Base-by-base conservation (phyloP, 2,888 invertebrate genomes). In the Bhutanitis thaidina region DNA sequence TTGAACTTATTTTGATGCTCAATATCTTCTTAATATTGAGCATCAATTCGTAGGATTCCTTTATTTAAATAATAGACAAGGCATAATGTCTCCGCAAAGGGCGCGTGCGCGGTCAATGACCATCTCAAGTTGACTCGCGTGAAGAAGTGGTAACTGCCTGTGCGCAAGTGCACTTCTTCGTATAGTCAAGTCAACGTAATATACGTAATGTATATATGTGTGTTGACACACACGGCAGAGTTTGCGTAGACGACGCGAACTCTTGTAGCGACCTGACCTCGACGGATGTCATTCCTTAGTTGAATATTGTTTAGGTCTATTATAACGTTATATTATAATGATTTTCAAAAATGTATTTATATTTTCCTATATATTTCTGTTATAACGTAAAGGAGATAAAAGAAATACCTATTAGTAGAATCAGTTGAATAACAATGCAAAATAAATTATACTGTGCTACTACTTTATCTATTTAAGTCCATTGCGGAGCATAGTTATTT, bases 51-150 rank as follows among this genome's bases (percentile, higher is more conserved):
- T 27, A 30, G 12, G 48, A 49, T 27, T 4, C 27, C 5, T 8
- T 8, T 27, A 27, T 27, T 27, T 27, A 27, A 27, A 7, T 27
- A 44, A 44, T 25, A 43, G 20, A 43, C 49, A 43, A 50, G 49
- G 55, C 55, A 53, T 52, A 53, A 54, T 59, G 57, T 52, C 54
- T 37, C 47, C 41, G 47, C 14, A 43, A 48, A 56, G 57, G 58
- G 58, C 58, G 55, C 58, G 59, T 59, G 57, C 52, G 53, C 54
- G 60, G 60, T 52, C 52, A 52, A 34, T 52, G 52, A 52, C 52
- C 27, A 43, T 27, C 34, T 43, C 25, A 10, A 47, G 45, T 14
- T 7, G 30, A 30, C 27, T 51, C 34, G 48, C 54, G 37, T 30
- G 47, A 39, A 20, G 49, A 46, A 53, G 44, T 44, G 34, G 41